A percentile compares a stretch with the other conserved stretches of the same genome.
Evolutionary conservation across 2,113 vertebrate species (phyloP).

Genomic region (Ammospiza nelsoni): DNA sequence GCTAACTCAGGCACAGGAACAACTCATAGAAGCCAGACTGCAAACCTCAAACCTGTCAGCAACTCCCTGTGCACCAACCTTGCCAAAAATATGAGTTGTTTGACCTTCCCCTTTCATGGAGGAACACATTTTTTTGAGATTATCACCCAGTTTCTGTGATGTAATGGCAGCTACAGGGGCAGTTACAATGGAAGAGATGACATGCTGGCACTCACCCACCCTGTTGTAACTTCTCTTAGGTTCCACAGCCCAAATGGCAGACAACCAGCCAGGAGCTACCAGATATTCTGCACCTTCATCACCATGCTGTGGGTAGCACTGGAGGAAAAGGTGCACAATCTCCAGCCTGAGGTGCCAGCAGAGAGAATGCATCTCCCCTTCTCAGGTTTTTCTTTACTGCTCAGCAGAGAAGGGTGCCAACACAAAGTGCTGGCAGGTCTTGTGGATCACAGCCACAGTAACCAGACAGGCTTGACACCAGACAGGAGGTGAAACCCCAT

Average conservation of each 20-base stretch:
- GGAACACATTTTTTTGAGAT: background rate
- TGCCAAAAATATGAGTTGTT: background rate
- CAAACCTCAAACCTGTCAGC: background rate
- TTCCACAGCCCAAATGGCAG: background rate
- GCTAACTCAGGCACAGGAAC: background rate
- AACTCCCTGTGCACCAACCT: background rate
- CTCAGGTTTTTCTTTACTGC: background rate
- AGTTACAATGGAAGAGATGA: background rate
- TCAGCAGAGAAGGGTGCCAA: background rate
- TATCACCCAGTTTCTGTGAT: background rate
- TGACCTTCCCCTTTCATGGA: background rate
- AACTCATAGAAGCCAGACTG: background rate
- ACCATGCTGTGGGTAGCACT: background rate
- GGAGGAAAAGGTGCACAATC: rapidly evolving
- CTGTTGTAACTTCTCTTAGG: background rate
- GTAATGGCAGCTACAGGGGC: background rate
- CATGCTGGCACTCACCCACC: background rate
- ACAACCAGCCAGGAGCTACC: background rate
- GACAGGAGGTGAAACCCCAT: background rate
- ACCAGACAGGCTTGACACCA: background rate
- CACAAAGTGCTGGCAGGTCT: background rate
- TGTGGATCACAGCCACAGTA: background rate
- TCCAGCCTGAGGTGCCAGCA: background rate
- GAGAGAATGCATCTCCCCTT: background rate
- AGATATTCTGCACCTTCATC: background rate